A percentile compares a stretch with the other conserved stretches of the same genome.
These are phyloP conservation scores for Archips xylosteana DNA, from an alignment of 2,888 invertebrate genomes.

Conservation along the genomic window DNA sequence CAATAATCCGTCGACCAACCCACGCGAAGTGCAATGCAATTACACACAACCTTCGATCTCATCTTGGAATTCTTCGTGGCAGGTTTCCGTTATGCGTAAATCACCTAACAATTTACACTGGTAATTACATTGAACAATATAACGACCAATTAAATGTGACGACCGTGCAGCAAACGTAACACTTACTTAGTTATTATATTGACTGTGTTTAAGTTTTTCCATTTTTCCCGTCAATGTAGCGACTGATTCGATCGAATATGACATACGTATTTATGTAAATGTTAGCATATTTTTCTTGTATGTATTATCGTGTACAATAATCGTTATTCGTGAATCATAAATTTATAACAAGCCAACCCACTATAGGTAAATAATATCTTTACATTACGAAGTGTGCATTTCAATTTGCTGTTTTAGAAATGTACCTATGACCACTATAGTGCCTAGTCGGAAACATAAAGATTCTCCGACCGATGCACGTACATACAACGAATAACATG, in stretches of 20 bases:
- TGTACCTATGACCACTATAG: not conserved
- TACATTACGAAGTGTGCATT: not conserved
- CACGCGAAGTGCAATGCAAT: constrained; percentile 41
- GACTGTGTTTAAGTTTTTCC: constrained; percentile 1
- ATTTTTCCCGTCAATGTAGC: constrained; percentile 15
- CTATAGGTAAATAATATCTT: too few species aligned
- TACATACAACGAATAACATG: not conserved
- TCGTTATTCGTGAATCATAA: too few species aligned
- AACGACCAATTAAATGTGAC: constrained; percentile 31
- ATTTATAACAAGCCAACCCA: too few species aligned
- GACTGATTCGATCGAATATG: not conserved
- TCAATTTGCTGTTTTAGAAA: not conserved
- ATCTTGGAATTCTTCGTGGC: constrained; percentile 51
- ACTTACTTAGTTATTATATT: constrained; percentile 14
- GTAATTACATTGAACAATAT: constrained; percentile 42
- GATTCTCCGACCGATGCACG: not conserved
- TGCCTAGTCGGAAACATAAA: not conserved
- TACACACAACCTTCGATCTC: constrained; percentile 51
- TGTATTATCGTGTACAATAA: too few species aligned
- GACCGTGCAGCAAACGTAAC: constrained; percentile 12
- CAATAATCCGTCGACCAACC: constrained; percentile 6
- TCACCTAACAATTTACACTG: constrained; percentile 45
- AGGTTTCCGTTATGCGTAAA: constrained; percentile 47
- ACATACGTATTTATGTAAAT: too few species aligned
- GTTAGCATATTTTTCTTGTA: too few species aligned